phyloP scores from a whole-genome alignment of 1,140 invertebrate genomes.

The Panagrolaimus sp. region DNA sequence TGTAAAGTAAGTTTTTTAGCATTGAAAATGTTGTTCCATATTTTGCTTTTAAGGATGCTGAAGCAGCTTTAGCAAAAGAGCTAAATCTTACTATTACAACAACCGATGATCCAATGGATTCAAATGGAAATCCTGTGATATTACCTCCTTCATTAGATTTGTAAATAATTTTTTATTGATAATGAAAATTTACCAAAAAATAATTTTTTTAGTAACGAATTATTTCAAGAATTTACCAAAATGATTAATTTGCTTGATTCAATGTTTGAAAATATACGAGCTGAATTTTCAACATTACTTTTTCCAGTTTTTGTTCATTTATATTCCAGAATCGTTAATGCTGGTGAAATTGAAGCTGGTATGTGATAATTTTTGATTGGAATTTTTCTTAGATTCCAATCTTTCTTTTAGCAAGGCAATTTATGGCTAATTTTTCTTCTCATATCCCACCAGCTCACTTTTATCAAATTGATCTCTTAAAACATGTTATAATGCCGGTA shows the following conservation, averaged over 20 bases:
- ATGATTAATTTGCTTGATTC: not conserved
- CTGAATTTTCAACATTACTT: not conserved
- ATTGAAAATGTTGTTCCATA: not conserved
- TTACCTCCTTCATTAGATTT: too few relatives aligned
- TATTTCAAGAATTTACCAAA: not conserved
- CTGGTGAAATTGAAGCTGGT: too few relatives aligned
- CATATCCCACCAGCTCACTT: conserved; percentile 7
- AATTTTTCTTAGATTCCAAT: too few relatives aligned
- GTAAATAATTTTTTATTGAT: not conserved
- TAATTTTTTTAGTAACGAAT: not conserved
- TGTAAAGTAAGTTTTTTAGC: not conserved
- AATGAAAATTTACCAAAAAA: not conserved
- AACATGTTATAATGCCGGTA: not conserved
- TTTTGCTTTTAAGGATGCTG: too few relatives aligned
- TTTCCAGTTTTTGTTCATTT: conserved; percentile 11
- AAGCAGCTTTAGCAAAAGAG: too few relatives aligned
- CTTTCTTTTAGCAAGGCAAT: not conserved
- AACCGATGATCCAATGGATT: too few relatives aligned
- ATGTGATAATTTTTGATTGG: too few relatives aligned
- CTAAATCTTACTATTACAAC: too few relatives aligned
- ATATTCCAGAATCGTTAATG: not conserved
- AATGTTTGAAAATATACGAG: not conserved
- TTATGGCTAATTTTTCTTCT: not conserved
- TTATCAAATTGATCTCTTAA: conserved; percentile 4
- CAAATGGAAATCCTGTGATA: too few relatives aligned